Evolutionary conservation across 2,797 vertebrate genomes (phyloP), one percentile per base, ranked within the genome.

Genomic region (Nothura maculosa): DNA sequence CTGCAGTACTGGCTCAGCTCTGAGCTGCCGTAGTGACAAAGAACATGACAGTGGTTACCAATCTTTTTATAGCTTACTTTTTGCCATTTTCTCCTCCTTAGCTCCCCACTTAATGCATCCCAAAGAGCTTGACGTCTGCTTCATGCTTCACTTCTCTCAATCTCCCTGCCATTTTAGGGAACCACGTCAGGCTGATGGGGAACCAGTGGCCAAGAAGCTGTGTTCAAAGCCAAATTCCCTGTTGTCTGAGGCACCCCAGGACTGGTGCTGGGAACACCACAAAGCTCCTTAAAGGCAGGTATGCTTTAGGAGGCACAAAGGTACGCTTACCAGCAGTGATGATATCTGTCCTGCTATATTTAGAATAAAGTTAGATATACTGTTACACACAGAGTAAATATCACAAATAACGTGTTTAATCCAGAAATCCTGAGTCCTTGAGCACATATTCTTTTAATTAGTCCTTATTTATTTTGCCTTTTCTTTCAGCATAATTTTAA

Each of bases 1-100:
- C 79, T 90, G 84, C 86, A 93, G 90, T 43, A 82, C 55, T 63
- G 64, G 30, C 64, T 93, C 70, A 54, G 52, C 78, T 92, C 80
- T 80, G 68, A 91, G 85, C 94, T 84, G 87, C 48, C 0, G 1
- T 61, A 67, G 80, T 88, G 82, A 93, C 80, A 79, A 55, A 55
- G 30, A 55, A 55, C n/a, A 55, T n/a, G 54, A 55, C 54, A 72
- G 17, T 78, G 69, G 57, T 83, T 60, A 91, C 62, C 69, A 62
- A 27, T 62, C 28, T 34, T 75, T 96, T 90, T 24, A 30, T 63
- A 88, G 7, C 30, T 38, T 27, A 11, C 55, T 87, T 66, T 69
- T 32, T 69, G 55, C 43, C 57, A 54, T 66, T 68, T 85, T 78
- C 30, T 55, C 28, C 66, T 89, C 6, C 0, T 66, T 60, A 76